Evolutionary conservation across 2,113 vertebrate genomes (phyloP), one percentile per base, ranked within the genome.

Genomic region (Passer montanus): DNA sequence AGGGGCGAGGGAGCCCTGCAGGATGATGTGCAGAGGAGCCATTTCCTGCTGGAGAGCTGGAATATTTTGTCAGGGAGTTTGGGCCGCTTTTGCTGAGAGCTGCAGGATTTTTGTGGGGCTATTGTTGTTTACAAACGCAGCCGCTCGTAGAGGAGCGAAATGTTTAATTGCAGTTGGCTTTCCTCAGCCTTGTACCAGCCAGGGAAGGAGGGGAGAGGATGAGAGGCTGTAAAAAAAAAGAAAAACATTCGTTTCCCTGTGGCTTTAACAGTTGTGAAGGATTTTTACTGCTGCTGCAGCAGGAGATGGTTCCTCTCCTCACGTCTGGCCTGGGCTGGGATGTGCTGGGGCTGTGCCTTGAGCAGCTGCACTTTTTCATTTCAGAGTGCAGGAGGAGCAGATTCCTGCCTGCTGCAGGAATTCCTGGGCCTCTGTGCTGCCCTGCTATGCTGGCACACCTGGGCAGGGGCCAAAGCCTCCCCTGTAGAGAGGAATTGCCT

Each of bases 1-100:
- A 93, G 87, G 89, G 84, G 74, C 20, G 43, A 59, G 37, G 49
- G n/a, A 94, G n/a, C 0, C 15, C 89, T 41, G 33, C 4, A 0
- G 47, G 49, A 12, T 63, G 84, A 59, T 84, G 75, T 39, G 1
- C 44, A 58, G 28, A 79, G 78, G 49, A 94, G 47, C 87, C 73
- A 13, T 75, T 85, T 85, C 68, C 68, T 2, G 6, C 83, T 49
- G 72, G 43, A 78, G 63, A 75, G n/a, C 74, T 43, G 84, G 17
- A 21, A 3, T 78, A 1, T 35, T 78, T 46, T 35, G 63, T 44
- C 49, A 39, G 92, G 79, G 56, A 23, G 52, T 56, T 68, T 9
- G 60, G 28, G 73, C 43, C 37, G 85, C 56, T 94, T 93, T 85
- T 95, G 93, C 95, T 86, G 93, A 95, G 89, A 52, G 64, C 67